Conservation (phyloP, 2,797 vertebrate genomes). For the Nannoperca obscura region DNA sequence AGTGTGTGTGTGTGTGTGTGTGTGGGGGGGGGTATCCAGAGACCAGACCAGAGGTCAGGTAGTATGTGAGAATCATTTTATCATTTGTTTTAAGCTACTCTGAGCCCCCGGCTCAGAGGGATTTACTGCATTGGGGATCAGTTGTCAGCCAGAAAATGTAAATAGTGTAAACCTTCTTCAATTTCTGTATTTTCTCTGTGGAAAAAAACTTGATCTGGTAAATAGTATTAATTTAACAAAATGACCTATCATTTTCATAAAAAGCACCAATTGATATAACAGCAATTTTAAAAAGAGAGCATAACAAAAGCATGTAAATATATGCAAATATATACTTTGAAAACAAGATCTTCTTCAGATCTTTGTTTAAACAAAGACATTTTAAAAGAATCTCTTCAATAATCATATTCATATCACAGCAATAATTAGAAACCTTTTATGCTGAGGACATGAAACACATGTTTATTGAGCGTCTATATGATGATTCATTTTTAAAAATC, state of each 20-base stretch:
- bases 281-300: not conserved
- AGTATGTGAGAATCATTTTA: conserved; percentile 22
- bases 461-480: not conserved
- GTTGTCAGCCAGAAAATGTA: conserved; percentile 14
- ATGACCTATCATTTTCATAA: not conserved
- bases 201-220: conserved; percentile 14
- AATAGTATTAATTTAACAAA: not conserved
- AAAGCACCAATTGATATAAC: not conserved
- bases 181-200: not conserved
- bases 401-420: not conserved
- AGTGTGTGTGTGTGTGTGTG: not conserved
- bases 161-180: not conserved
- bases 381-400: not conserved
- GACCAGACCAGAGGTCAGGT: conserved; percentile 43
- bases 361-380: not conserved
- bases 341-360: conserved; percentile 3
- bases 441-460: not conserved
- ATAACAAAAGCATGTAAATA: not conserved
- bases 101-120: not conserved
- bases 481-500: not conserved
- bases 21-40: conserved; percentile 17
- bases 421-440: not conserved
- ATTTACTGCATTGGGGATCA: conserved; percentile 8
- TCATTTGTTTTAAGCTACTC: conserved; percentile 23
- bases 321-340: not conserved